Conservation (phyloP, 2,797 vertebrate species). For the Martes flavigula region DNA sequence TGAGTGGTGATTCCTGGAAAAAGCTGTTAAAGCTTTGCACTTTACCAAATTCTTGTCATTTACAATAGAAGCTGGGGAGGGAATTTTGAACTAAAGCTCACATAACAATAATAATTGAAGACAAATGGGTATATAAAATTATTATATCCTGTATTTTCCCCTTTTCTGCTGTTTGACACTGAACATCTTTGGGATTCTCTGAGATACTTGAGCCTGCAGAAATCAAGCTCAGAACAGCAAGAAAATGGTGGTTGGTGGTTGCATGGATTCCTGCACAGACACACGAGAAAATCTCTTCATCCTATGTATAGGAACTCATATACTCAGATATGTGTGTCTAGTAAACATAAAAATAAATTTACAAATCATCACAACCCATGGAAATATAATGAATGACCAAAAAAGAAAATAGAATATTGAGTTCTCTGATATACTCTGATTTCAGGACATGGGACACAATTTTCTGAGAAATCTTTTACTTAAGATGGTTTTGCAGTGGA, state of each 20-base stretch:
- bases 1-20: slow-evolving; percentile 77
- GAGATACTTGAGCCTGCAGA: neutral
- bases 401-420: neutral
- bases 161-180: neutral
- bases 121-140: slow-evolving; percentile 66
- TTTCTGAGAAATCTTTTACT: neutral
- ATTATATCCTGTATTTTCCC: slow-evolving; percentile 27
- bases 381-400: neutral
- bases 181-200: neutral
- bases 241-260: neutral
- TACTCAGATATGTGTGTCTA: neutral
- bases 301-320: fast-evolving
- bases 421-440: neutral
- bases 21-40: slow-evolving; percentile 69
- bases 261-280: neutral
- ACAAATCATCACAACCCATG: neutral
- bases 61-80: neutral
- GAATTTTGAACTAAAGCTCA: slow-evolving; percentile 39
- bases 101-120: slow-evolving; percentile 57
- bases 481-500: neutral
- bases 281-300: neutral
- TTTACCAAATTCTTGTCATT: slow-evolving; percentile 77
- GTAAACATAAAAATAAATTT: neutral
- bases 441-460: neutral
- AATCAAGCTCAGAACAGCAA: neutral